Conservation (phyloP, 2,113 vertebrate species). For the Oncorhynchus nerka region DNA sequence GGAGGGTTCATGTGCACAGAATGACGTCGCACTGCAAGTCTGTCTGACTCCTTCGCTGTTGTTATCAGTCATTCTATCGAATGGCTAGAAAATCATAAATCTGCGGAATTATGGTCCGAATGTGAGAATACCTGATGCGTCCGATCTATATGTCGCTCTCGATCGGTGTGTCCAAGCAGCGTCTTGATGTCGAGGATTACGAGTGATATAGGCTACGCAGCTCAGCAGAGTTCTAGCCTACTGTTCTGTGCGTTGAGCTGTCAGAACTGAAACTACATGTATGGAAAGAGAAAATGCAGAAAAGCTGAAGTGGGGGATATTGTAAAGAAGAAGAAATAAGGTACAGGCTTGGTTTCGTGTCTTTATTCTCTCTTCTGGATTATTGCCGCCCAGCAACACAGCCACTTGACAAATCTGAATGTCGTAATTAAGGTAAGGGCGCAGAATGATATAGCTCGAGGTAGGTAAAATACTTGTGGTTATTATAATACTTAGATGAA, state of each 20-base stretch:
- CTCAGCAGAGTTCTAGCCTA: constrained; percentile 39
- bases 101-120: constrained; percentile 52
- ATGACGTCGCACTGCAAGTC: constrained; percentile 75
- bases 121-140: constrained; percentile 60
- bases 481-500: neutral
- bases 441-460: neutral
- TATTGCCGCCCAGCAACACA: constrained; percentile 75
- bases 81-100: constrained; percentile 49
- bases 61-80: constrained; percentile 59
- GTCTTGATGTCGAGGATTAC: constrained; percentile 64
- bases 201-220: constrained; percentile 59
- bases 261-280: constrained; percentile 74
- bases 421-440: constrained; percentile 79
- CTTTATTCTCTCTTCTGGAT: constrained; percentile 58
- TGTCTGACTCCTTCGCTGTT: constrained; percentile 72
- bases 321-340: constrained; percentile 31
- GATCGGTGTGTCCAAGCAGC: constrained; percentile 61
- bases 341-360: constrained; percentile 50
- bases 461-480: too few relatives aligned
- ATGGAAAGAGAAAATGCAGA: constrained; percentile 48
- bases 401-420: constrained; percentile 77
- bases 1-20: constrained; percentile 72
- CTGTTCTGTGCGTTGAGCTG: constrained; percentile 62
- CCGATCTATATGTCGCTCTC: constrained; percentile 53
- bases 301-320: constrained; percentile 41